phyloP scores from a whole-genome alignment of 1,140 invertebrate species.

The Drosophila pseudoobscura region DNA sequence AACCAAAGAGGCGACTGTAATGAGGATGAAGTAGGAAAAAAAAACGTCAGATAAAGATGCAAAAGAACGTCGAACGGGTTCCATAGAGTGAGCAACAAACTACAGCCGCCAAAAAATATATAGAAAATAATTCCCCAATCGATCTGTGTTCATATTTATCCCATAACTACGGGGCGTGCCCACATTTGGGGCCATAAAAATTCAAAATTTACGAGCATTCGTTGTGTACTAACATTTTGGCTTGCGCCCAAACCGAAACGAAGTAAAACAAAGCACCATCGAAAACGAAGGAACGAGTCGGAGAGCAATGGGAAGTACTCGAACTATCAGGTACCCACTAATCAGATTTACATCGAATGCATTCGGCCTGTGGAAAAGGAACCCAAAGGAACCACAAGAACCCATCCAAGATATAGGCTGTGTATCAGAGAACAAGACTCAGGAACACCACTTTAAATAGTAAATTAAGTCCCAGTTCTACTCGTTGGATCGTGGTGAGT shows the following conservation, averaged over 20 bases:
- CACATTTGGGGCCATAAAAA: conserved; percentile 15
- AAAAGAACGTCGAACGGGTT: conserved; percentile 47
- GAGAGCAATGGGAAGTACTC: too few relatives aligned
- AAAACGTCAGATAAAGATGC: conserved; percentile 17
- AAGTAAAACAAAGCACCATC: too few relatives aligned
- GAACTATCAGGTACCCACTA: too few relatives aligned
- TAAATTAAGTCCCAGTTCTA: too few relatives aligned
- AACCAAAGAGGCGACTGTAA: conserved; percentile 8
- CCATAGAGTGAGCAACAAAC: conserved; percentile 43
- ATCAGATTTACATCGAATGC: too few relatives aligned
- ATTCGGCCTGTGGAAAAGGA: too few relatives aligned
- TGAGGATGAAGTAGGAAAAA: conserved; percentile 1
- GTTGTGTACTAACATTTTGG: conserved; percentile 43
- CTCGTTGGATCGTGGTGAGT: too few relatives aligned
- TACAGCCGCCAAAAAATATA: conserved; percentile 8
- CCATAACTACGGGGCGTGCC: neutral
- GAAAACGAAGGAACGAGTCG: neutral
- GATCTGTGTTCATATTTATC: neutral
- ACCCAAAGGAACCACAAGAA: too few relatives aligned
- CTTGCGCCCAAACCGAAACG: conserved; percentile 21
- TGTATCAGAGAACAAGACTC: too few relatives aligned
- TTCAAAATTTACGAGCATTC: neutral
- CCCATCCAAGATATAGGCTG: too few relatives aligned
- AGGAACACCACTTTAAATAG: too few relatives aligned
- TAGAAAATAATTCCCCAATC: neutral